Evolutionary conservation across 2,888 invertebrate species (phyloP), one percentile per base, ranked within the genome.

Genomic region (Torymus aiolomorphi): DNA sequence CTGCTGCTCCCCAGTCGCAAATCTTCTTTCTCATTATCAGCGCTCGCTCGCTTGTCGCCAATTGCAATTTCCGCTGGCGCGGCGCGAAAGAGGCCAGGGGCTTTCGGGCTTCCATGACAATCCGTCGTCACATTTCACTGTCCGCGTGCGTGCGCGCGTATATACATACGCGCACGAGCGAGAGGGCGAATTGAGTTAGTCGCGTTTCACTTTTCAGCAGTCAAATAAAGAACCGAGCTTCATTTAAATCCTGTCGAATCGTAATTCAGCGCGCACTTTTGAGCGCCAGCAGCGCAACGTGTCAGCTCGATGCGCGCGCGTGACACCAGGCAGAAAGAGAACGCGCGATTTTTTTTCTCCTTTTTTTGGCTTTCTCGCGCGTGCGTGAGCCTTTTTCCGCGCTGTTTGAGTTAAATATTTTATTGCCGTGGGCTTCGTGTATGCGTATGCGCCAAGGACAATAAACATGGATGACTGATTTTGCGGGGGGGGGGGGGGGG

Each of bases 11-110:
- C n/a, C 49, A 31, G 24, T 80, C 77, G 79, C 79, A 79, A 79
- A 81, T 81, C 79, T 79, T 69, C 78, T 76, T 81, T 81, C 76
- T 81, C 76, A 81, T 78, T 81, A 81, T 78, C 70, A 74, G 57
- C n/a, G 51, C 11, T 11, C 59, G 56, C 42, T 20, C 20, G 31
- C 63, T 54, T 54, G 61, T 59, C 74, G 74, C 42, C 67, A 59
- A 73, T 79, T 76, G 79, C 76, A 75, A 75, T 81, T 71, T 75
- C 57, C 63, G 74, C 63, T 14, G 54, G 70, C 51, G 20, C n/a
- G 24, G 73, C 54, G 59, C 57, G 49, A 52, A 8, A 51, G 52
- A 62, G 24, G 24, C 18, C 31, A 16, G 56, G 18, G 16, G 51
- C 31, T 24, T 67, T 66, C 42, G 20, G 54, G n/a, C 63, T 69